Evolutionary conservation across 2,797 vertebrate genomes (phyloP).

Genomic region (Sparus aurata): DNA sequence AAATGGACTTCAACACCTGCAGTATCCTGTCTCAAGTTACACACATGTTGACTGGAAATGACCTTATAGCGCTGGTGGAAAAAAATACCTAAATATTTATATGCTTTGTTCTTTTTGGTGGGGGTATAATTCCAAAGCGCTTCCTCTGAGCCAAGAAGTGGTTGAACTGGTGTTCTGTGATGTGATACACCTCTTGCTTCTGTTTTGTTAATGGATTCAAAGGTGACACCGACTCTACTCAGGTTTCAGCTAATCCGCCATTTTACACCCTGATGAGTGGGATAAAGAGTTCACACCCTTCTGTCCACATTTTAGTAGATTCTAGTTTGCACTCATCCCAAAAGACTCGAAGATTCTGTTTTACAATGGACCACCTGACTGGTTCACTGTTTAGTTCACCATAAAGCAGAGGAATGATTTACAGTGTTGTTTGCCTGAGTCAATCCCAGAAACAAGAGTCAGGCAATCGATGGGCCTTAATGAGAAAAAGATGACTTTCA

Average conservation of each 20-base stretch:
- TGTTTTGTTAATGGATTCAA: background rate
- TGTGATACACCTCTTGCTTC: background rate
- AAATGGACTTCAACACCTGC: background rate
- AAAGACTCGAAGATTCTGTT: background rate
- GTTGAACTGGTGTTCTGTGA: background rate
- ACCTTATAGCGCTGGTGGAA: background rate
- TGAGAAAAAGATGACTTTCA: background rate
- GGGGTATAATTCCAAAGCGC: too few relatives aligned
- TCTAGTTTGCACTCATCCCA: background rate
- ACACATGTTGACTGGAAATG: background rate
- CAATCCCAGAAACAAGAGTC: background rate
- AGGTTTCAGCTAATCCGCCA: background rate
- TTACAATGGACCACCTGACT: background rate
- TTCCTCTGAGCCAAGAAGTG: background rate
- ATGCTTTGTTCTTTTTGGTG: too few relatives aligned
- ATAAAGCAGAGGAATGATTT: slow-evolving; percentile 11
- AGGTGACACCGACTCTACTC: background rate
- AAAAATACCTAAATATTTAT: too few relatives aligned
- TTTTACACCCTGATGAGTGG: background rate
- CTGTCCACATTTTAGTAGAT: too few relatives aligned
- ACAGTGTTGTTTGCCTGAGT: background rate
- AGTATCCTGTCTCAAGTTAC: background rate
- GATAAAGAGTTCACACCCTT: too few relatives aligned
- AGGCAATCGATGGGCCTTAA: background rate
- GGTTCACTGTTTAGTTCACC: background rate